A percentile compares a stretch with the other conserved stretches of the same genome.
phyloP scores from a whole-genome alignment of 2,113 vertebrate genomes.

The Elaphurus davidianus region DNA sequence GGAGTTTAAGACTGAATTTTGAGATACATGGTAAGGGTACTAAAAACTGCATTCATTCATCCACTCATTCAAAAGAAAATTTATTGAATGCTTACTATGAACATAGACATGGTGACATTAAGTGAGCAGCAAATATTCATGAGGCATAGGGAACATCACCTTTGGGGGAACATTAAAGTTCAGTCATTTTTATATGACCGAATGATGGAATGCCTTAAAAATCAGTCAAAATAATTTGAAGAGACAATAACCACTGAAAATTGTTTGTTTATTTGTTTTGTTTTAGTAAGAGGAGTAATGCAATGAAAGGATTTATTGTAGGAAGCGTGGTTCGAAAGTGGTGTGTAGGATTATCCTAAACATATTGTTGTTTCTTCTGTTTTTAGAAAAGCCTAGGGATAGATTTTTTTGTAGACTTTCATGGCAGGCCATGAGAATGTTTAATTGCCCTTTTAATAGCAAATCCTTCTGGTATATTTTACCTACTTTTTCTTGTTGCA shows the following conservation, averaged over 20 bases:
- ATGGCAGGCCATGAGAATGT: not conserved
- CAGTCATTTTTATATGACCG: not conserved
- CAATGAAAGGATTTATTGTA: constrained; percentile 9
- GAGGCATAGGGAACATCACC: not conserved
- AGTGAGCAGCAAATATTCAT: not conserved
- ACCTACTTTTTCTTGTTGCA: not conserved
- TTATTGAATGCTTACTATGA: not conserved
- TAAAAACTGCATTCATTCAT: constrained; percentile 1
- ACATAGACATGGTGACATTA: not conserved
- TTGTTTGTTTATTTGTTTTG: not conserved
- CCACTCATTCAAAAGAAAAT: not conserved
- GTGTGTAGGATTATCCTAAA: not conserved
- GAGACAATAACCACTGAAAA: not conserved
- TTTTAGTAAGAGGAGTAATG: not conserved
- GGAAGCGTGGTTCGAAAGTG: not conserved
- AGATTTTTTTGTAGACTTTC: constrained; percentile 22
- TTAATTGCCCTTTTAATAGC: constrained; percentile 3
- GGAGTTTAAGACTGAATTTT: not conserved
- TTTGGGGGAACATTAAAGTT: not conserved
- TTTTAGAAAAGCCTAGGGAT: not conserved
- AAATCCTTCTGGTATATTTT: not conserved
- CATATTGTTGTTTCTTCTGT: not conserved
- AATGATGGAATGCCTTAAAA: constrained; percentile 16
- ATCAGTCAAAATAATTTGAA: constrained; percentile 11
- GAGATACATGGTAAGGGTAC: not conserved